Percentiles rank a stretch among this genome's conserved stretches.
These are phyloP conservation scores for Cyprinodon diabolis DNA, from an alignment of 2,797 vertebrate genomes.

Conservation along the genomic window DNA sequence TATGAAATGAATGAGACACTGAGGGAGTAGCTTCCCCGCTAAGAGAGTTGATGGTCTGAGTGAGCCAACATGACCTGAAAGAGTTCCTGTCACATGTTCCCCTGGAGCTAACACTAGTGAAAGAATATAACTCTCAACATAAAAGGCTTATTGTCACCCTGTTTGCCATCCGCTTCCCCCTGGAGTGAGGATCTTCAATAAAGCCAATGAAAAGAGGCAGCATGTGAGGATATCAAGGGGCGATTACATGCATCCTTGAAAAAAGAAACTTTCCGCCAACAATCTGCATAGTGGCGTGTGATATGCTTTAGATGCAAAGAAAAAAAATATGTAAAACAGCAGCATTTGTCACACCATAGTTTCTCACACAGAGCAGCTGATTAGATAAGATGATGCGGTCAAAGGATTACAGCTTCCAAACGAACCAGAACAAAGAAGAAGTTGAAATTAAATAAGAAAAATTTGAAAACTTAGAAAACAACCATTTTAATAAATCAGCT, in stretches of 20 bases:
- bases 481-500: too few species aligned
- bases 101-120: constrained; percentile 67
- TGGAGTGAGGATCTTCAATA: constrained; percentile 40
- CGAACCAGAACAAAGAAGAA: too few species aligned
- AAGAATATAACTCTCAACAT: constrained; percentile 61
- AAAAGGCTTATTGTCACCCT: constrained; percentile 74
- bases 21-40: constrained; percentile 44
- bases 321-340: constrained; percentile 22
- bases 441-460: too few species aligned
- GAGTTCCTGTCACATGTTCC: constrained; percentile 74
- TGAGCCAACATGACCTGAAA: constrained; percentile 74
- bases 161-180: constrained; percentile 54
- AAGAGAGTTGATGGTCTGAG: constrained; percentile 67
- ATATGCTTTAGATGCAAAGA: constrained; percentile 5
- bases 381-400: background rate
- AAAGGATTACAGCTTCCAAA: background rate
- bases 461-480: too few species aligned
- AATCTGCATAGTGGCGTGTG: background rate
- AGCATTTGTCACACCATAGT: background rate
- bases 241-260: constrained; percentile 3
- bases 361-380: background rate
- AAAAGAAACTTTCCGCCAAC: constrained; percentile 14
- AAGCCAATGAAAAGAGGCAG: constrained; percentile 24
- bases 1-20: constrained; percentile 60
- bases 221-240: constrained; percentile 6